These are phyloP conservation scores for Strix occidentalis DNA, from an alignment of 2,797 vertebrate genomes.

Conservation along the genomic window DNA sequence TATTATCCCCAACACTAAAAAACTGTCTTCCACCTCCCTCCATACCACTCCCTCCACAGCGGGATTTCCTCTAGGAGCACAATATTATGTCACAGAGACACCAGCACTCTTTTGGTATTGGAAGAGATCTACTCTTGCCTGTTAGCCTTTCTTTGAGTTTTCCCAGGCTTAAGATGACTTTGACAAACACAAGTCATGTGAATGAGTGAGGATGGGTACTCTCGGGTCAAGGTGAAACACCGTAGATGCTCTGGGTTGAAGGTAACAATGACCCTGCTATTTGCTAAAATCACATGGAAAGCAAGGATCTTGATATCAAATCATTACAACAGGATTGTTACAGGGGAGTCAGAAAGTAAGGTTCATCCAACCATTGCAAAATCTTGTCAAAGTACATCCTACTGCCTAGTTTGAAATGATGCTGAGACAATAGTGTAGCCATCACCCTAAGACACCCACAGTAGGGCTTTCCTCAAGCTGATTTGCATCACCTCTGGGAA, in stretches of 20 bases:
- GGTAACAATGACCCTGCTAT: background rate
- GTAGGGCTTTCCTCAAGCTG: background rate
- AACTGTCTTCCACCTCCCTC: background rate
- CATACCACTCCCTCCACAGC: background rate
- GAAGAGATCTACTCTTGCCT: background rate
- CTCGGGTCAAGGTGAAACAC: background rate
- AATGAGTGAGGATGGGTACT: background rate
- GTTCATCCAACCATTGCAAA: background rate
- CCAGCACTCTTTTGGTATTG: background rate
- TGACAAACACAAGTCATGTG: background rate
- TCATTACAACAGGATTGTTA: background rate
- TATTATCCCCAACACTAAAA: fast-evolving
- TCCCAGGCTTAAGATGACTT: background rate
- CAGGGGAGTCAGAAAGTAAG: background rate
- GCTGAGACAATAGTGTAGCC: background rate
- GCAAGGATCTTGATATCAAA: background rate
- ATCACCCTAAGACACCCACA: background rate
- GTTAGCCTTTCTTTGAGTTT: background rate
- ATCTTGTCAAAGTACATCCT: background rate
- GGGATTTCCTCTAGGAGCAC: background rate
- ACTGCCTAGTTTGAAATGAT: background rate
- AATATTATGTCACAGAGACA: background rate
- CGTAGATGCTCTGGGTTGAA: background rate
- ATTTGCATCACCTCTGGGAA: background rate
- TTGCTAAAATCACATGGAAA: background rate